Conservation (phyloP, 2,888 invertebrate genomes). For the Malthinus seriepunctatus region DNA sequence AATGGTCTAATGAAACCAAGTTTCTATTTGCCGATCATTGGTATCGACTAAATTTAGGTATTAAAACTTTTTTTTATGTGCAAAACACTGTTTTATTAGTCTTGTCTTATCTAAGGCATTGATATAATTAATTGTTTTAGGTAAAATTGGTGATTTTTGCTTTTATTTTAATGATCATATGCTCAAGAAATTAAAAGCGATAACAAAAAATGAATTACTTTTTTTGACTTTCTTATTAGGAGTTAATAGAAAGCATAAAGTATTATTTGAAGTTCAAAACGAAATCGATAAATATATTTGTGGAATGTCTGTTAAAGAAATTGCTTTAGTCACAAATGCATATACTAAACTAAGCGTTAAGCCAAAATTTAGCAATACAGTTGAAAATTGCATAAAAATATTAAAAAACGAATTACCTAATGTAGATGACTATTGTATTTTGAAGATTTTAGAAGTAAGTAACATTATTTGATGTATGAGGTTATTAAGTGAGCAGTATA, state of each 20-base stretch:
- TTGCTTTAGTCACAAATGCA: constrained; percentile 69
- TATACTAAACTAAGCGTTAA: background rate
- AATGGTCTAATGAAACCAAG: constrained; percentile 60
- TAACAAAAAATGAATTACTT: constrained; percentile 66
- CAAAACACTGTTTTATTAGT: no score
- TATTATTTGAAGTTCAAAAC: constrained; percentile 69
- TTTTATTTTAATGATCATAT: constrained; percentile 59
- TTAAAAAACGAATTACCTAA: background rate
- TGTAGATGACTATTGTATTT: constrained; percentile 7
- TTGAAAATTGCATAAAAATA: constrained; percentile 2
- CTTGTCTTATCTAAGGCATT: background rate
- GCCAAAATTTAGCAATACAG: background rate
- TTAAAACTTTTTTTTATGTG: background rate
- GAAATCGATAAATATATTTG: constrained; percentile 59
- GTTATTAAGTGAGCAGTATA: background rate
- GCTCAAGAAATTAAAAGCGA: constrained; percentile 59
- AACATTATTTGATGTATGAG: background rate
- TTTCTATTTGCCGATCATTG: constrained; percentile 67
- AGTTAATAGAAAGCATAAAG: constrained; percentile 58
- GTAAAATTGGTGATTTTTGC: constrained; percentile 61
- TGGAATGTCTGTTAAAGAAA: constrained; percentile 65
- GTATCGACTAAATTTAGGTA: constrained; percentile 60
- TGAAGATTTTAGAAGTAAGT: constrained; percentile 18
- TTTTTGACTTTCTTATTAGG: constrained; percentile 71
- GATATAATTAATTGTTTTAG: constrained; percentile 42